Percentiles rank a stretch among this genome's conserved stretches.
phyloP scores from a whole-genome alignment of 2,888 invertebrate species.

The Orchesella flavescens region DNA sequence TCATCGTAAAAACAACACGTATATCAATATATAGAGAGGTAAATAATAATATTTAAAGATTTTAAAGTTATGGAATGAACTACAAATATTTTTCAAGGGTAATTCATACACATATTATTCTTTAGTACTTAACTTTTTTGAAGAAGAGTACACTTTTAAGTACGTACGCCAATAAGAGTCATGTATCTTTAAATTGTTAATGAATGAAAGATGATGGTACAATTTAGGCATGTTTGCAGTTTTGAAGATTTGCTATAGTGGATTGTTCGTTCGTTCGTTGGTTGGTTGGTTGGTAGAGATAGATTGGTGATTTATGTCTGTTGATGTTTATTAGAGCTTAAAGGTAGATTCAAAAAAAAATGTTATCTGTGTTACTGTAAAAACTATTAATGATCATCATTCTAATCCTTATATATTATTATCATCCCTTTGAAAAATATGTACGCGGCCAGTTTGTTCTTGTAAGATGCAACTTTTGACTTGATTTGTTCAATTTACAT shows the following conservation, averaged over 20 bases:
- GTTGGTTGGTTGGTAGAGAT: conserved; percentile 2
- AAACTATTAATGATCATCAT: background rate
- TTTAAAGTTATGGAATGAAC: conserved; percentile 28
- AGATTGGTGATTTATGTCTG: conserved; percentile 33
- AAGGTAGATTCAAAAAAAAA: background rate
- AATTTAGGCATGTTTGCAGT: background rate
- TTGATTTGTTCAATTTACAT: conserved; percentile 2
- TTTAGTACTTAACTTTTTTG: background rate
- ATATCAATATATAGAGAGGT: background rate
- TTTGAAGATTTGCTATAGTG: background rate
- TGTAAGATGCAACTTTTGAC: background rate
- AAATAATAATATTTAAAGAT: background rate
- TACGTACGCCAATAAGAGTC: conserved; percentile 3
- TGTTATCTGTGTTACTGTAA: conserved; percentile 36
- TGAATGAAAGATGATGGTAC: background rate
- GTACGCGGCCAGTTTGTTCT: conserved; percentile 38
- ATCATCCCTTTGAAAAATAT: background rate
- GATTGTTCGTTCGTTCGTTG: background rate
- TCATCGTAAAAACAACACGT: background rate
- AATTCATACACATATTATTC: conserved; percentile 9
- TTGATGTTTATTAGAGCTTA: conserved; percentile 36
- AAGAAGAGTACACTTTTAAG: background rate
- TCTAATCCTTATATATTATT: background rate
- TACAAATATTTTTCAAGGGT: conserved; percentile 49
- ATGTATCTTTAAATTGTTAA: background rate